These are phyloP conservation scores for Eumeta japonica DNA, from an alignment of 1,140 invertebrate genomes.

Conservation along the genomic window DNA sequence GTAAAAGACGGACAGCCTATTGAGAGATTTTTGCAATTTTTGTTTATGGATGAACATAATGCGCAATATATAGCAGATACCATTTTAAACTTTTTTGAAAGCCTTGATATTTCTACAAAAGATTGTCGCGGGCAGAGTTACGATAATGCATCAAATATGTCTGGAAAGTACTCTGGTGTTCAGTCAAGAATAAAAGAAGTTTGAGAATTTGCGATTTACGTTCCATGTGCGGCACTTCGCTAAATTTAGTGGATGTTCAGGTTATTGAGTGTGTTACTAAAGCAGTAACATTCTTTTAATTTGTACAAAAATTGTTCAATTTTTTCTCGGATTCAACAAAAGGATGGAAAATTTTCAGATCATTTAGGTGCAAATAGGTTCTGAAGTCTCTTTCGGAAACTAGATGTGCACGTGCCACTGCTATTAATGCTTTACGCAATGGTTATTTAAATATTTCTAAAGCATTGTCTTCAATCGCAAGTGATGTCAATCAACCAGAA, in stretches of 20 bases:
- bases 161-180: slow-evolving; percentile 21
- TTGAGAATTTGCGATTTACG: slow-evolving; percentile 7
- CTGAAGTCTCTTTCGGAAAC: too few relatives aligned
- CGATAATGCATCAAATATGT: slow-evolving; percentile 33
- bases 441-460: too few relatives aligned
- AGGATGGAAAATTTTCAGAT: too few relatives aligned
- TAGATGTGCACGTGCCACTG: too few relatives aligned
- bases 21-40: slow-evolving; percentile 18
- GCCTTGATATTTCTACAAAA: slow-evolving; percentile 22
- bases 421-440: too few relatives aligned
- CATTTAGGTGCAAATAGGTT: too few relatives aligned
- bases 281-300: too few relatives aligned
- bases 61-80: slow-evolving; percentile 17
- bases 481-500: slow-evolving; percentile 6
- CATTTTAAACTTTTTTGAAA: slow-evolving; percentile 21
- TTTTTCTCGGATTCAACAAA: too few relatives aligned
- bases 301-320: too few relatives aligned
- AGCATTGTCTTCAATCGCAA: too few relatives aligned
- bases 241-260: slow-evolving; percentile 6
- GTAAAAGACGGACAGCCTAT: slow-evolving; percentile 14
- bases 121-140: slow-evolving; percentile 30
- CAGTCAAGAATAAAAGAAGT: slow-evolving; percentile 5
- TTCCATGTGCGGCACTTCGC: slow-evolving; percentile 6
- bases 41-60: slow-evolving; percentile 14
- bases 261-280: too few relatives aligned